Conservation (phyloP, 2,113 vertebrate species). For the Pangasianodon gigas region DNA sequence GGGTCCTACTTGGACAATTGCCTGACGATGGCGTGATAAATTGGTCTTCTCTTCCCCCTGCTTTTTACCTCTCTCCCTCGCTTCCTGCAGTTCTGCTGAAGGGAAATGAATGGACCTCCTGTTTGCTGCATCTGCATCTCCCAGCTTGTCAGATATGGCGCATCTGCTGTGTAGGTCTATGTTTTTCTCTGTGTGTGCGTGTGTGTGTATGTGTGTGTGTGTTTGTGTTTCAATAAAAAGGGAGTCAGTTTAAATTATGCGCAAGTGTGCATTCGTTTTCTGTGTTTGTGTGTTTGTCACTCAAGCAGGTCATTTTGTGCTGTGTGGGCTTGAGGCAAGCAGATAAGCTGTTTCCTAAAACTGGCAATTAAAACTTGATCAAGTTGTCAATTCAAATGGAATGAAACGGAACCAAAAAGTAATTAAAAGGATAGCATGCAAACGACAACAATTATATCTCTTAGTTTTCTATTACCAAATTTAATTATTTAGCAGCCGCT, state of each 20-base stretch:
- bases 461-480: slow-evolving; percentile 73
- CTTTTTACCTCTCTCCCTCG: slow-evolving; percentile 39
- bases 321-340: slow-evolving; percentile 68
- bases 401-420: slow-evolving; percentile 81
- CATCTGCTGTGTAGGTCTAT: slow-evolving; percentile 54
- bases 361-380: slow-evolving; percentile 79
- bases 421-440: slow-evolving; percentile 76
- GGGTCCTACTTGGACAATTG: slow-evolving; percentile 45
- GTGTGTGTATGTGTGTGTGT: slow-evolving; percentile 29
- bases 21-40: slow-evolving; percentile 46
- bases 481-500: slow-evolving; percentile 71
- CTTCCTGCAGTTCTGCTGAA: slow-evolving; percentile 58
- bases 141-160: slow-evolving; percentile 63
- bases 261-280: slow-evolving; percentile 22
- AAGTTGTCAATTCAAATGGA: slow-evolving; percentile 76
- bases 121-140: slow-evolving; percentile 67
- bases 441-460: slow-evolving; percentile 77
- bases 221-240: not conserved
- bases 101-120: slow-evolving; percentile 67
- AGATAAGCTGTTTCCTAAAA: slow-evolving; percentile 77
- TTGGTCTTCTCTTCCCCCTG: slow-evolving; percentile 35
- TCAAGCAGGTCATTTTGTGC: slow-evolving; percentile 71
- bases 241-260: slow-evolving; percentile 35
- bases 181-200: slow-evolving; percentile 39
- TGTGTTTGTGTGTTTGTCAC: slow-evolving; percentile 55